These are phyloP conservation scores for Xiphydria camelus DNA, from an alignment of 2,888 invertebrate species.

Conservation along the genomic window DNA sequence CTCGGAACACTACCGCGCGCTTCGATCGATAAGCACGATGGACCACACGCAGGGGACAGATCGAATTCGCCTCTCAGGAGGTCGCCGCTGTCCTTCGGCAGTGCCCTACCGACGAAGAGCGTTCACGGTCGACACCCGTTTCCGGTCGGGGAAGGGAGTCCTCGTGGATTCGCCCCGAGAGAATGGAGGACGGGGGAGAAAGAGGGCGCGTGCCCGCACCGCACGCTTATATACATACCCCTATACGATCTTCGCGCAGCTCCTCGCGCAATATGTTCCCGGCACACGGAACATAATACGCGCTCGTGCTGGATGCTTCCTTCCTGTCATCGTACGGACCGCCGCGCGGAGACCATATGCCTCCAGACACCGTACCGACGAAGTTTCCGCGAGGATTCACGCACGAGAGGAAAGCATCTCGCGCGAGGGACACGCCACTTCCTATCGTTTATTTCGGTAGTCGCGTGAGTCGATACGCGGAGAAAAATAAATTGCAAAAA, in stretches of 20 bases:
- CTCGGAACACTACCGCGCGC: too few relatives aligned
- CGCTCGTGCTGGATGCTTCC: conserved; percentile 40
- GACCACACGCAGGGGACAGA: background rate
- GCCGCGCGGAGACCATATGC: background rate
- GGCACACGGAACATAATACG: conserved; percentile 40
- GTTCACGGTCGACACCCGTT: conserved; percentile 43
- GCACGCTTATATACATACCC: conserved; percentile 41
- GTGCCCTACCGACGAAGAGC: too few relatives aligned
- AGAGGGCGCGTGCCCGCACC: conserved; percentile 40
- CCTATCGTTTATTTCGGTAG: background rate
- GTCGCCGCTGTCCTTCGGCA: conserved; percentile 2
- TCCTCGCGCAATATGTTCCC: conserved; percentile 33
- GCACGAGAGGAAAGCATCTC: background rate
- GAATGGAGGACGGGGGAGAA: conserved; percentile 18
- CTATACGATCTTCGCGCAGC: conserved; percentile 18
- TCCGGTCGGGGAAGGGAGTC: conserved; percentile 29
- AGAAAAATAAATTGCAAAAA: too few relatives aligned
- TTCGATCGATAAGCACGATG: too few relatives aligned
- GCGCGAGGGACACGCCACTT: background rate
- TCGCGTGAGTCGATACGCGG: too few relatives aligned
- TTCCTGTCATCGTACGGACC: conserved; percentile 28
- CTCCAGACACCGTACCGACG: background rate
- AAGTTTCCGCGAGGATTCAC: background rate
- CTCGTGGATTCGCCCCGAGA: background rate
- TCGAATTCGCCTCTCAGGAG: background rate